A percentile compares a stretch with the other conserved stretches of the same genome.
Evolutionary conservation across 2,888 invertebrate genomes (phyloP).

Genomic region (Tachystola acroxantha): DNA sequence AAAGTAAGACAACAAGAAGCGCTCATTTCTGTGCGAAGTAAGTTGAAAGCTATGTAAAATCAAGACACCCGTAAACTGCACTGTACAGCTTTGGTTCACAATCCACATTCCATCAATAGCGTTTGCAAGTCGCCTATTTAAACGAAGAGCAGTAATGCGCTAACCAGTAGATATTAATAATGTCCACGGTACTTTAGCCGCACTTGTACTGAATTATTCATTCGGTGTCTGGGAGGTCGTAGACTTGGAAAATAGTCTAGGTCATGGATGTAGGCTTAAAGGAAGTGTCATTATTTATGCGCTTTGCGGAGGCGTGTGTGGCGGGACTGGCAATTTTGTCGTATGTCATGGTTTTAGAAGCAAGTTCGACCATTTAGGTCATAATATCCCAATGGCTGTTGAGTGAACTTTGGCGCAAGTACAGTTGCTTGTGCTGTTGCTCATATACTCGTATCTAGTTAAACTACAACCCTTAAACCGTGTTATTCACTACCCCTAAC

Average conservation of each 20-base stretch:
- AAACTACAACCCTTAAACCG: no score
- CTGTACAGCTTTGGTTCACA: slow-evolving; percentile 4
- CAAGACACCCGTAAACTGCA: background rate
- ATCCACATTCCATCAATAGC: slow-evolving; percentile 7
- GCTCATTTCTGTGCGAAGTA: background rate
- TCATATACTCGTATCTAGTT: no score
- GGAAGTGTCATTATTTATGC: slow-evolving; percentile 11
- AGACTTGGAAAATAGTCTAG: slow-evolving; percentile 32
- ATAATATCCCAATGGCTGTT: no score
- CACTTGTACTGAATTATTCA: slow-evolving; percentile 46
- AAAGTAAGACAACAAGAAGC: background rate
- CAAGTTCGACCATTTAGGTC: no score
- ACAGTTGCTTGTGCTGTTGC: no score
- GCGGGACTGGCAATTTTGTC: no score
- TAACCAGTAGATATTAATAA: slow-evolving; percentile 27
- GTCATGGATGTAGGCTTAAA: slow-evolving; percentile 19
- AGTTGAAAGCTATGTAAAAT: slow-evolving; percentile 3
- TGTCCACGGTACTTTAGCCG: slow-evolving; percentile 30
- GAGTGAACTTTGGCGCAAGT: no score
- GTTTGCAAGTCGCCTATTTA: slow-evolving; percentile 9
- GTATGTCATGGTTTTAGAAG: no score
- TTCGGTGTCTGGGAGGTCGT: slow-evolving; percentile 45
- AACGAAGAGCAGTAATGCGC: slow-evolving; percentile 17
- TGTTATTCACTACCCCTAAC: no score
- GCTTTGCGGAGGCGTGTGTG: background rate